phyloP scores from a whole-genome alignment of 2,888 invertebrate species.

The Metalampra italica region DNA sequence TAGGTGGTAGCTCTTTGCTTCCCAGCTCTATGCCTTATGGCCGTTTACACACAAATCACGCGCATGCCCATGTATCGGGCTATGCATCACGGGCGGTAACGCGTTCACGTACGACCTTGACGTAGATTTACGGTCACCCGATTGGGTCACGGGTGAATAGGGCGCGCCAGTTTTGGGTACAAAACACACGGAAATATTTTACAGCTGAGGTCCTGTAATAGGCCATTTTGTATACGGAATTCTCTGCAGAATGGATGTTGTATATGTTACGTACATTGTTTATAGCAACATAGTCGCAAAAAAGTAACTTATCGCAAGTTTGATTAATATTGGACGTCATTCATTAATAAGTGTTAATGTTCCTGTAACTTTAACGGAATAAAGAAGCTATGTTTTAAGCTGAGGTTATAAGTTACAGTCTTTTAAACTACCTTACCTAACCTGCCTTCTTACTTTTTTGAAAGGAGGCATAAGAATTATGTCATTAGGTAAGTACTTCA shows the following conservation, averaged over 20 bases:
- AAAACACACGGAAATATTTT: not conserved
- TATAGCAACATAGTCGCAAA: not conserved
- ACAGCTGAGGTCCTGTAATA: constrained; percentile 19
- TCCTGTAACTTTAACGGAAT: no score
- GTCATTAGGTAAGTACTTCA: no score
- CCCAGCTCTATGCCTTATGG: constrained; percentile 18
- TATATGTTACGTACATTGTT: no score
- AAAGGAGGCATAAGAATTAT: no score
- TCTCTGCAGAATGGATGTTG: no score
- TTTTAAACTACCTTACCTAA: no score
- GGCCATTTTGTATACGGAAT: constrained; percentile 1
- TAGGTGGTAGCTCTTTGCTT: not conserved
- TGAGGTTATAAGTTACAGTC: no score
- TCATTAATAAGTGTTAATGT: no score
- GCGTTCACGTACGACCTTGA: constrained; percentile 46
- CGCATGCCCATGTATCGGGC: constrained; percentile 40
- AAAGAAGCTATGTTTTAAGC: no score
- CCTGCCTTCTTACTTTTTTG: no score
- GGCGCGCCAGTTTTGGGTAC: constrained; percentile 1
- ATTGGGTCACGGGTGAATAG: constrained; percentile 34
- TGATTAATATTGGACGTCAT: no score
- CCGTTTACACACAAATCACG: constrained; percentile 52
- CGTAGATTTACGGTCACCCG: constrained; percentile 52
- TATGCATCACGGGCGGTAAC: constrained; percentile 34
- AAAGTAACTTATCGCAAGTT: no score